Evolutionary conservation across 2,113 vertebrate species (phyloP), one percentile per base, ranked within the genome.

Genomic region (Castor canadensis): DNA sequence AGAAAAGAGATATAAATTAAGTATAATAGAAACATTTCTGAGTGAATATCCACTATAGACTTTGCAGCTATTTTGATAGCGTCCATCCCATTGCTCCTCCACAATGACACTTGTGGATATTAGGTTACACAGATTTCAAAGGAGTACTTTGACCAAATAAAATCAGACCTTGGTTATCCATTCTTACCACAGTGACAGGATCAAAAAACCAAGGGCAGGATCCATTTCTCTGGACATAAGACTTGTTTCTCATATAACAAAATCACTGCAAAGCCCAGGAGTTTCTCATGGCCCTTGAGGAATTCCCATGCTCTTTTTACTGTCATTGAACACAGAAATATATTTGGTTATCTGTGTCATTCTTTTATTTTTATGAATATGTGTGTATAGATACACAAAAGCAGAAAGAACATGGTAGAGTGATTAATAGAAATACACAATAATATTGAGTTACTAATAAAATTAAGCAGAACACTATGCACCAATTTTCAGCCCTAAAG

Each of bases 401-500:
- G 30, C 28, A 67, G 54, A 84, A 85, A 84, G 30, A 32, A 28
- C 84, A 77, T 5, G 13, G 17, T 30, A 89, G 22, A 62, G 15
- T 28, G 6, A 75, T 54, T 9, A 5, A 17, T 56, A 72, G 30
- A 92, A 40, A 15, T 5, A 77, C 54, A 47, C 38, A 30, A 38
- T 30, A 30, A 58, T n/a, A 77, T 38, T 60, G 60, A 71, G 20
- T 66, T 54, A 43, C 24, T 73, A 38, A 54, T 30, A 79, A 32
- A 86, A 77, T n/a, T 30, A 9, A 69, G 38, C 22, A 30, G 16
- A 58, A 47, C 6, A 11, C 9, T 26, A 6, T 5, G 5, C 15
- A 49, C 7, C 9, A 12, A 2, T 24, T 3, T 26, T 72, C 20
- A 47, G 15, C 10, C 40, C 8, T 8, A 15, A 0, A 3, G 8